Percentiles rank a stretch among this genome's conserved stretches.
Conservation (phyloP, 1,140 invertebrate genomes). For the Psilanteris sp. region DNA sequence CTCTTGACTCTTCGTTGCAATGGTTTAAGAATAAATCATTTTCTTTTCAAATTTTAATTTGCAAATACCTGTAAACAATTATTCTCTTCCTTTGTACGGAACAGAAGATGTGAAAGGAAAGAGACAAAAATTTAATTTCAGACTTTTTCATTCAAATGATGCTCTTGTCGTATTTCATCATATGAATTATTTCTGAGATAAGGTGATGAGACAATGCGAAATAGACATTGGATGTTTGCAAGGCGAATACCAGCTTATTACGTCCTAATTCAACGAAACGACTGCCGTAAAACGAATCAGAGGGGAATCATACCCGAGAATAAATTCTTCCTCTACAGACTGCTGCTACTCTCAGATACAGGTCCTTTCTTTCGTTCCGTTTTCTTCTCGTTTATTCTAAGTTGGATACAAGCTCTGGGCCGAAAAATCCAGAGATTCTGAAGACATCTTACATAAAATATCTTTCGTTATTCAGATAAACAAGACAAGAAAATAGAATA, state of each 20-base stretch:
- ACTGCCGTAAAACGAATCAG: slow-evolving; percentile 76
- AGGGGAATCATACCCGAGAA: slow-evolving; percentile 73
- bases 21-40: slow-evolving; percentile 40
- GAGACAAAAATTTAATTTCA: slow-evolving; percentile 30
- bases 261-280: slow-evolving; percentile 73
- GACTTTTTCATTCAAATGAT: slow-evolving; percentile 43
- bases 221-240: slow-evolving; percentile 29
- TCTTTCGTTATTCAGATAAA: background rate
- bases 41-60: slow-evolving; percentile 38
- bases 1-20: too few species aligned
- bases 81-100: background rate
- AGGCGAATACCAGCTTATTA: slow-evolving; percentile 70
- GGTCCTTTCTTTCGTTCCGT: slow-evolving; percentile 4
- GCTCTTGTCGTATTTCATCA: slow-evolving; percentile 37
- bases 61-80: slow-evolving; percentile 4
- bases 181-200: slow-evolving; percentile 50
- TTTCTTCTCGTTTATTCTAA: slow-evolving; percentile 21
- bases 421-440: slow-evolving; percentile 7
- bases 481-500: too few species aligned
- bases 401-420: background rate
- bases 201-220: slow-evolving; percentile 48
- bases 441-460: slow-evolving; percentile 28
- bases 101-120: background rate
- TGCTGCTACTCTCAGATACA: slow-evolving; percentile 15
- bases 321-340: slow-evolving; percentile 48